Evolutionary conservation across 53 echinoderm and acorn worm genomes (phyloP).

Genomic region (Paracentrotus lividus): DNA sequence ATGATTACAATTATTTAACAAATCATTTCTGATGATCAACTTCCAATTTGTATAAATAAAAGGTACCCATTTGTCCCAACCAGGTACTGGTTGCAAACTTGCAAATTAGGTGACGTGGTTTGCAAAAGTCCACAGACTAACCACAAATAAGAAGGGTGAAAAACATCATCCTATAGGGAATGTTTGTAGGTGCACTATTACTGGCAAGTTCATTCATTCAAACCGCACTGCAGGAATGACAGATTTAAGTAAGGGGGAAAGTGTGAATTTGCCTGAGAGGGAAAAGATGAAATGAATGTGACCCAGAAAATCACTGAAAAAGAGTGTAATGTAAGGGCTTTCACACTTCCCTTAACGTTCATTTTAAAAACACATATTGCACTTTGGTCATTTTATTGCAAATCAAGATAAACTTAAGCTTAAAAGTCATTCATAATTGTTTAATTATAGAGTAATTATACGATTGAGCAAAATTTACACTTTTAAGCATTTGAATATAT

Average conservation of each 20-base stretch:
- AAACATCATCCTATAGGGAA: not conserved
- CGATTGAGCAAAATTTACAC: not conserved
- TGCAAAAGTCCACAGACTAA: not conserved
- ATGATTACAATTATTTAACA: no score
- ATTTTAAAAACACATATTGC: not conserved
- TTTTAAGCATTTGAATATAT: no score
- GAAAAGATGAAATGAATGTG: slow-evolving; percentile 32
- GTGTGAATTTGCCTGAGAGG: not conserved
- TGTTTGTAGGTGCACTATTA: not conserved
- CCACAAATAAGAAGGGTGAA: slow-evolving; percentile 43
- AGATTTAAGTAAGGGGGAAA: not conserved
- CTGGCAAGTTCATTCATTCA: slow-evolving; percentile 10
- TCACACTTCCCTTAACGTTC: slow-evolving; percentile 17
- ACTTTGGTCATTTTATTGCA: not conserved
- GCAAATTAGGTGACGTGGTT: not conserved
- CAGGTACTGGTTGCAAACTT: no score
- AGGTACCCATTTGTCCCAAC: no score
- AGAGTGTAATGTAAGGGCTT: not conserved
- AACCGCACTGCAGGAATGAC: slow-evolving; percentile 20
- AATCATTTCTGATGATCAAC: no score
- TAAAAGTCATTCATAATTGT: no score
- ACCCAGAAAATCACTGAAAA: slow-evolving; percentile 49
- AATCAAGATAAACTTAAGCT: not conserved
- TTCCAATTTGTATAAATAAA: no score
- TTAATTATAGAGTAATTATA: not conserved